phyloP scores from a whole-genome alignment of 2,113 vertebrate genomes.

The Cisticola juncidis region DNA sequence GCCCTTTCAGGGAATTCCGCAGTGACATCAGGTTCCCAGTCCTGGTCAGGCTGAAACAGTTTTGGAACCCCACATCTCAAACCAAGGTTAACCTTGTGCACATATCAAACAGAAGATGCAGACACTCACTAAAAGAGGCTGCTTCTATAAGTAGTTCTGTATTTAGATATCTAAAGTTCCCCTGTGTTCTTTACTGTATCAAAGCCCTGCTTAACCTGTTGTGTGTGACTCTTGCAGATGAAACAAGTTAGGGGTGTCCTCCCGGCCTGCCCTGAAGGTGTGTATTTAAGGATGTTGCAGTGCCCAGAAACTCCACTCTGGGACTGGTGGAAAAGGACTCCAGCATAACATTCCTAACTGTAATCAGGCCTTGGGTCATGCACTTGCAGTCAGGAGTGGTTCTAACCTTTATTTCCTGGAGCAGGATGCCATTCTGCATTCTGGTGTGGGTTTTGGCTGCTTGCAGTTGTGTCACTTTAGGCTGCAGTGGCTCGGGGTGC shows the following conservation, averaged over 20 bases:
- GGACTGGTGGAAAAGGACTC: background rate
- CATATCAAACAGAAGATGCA: background rate
- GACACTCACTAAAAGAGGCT: background rate
- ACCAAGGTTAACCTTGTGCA: background rate
- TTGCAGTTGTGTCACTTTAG: fast-evolving
- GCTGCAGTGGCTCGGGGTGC: background rate
- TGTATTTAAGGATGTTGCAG: fast-evolving
- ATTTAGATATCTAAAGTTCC: background rate
- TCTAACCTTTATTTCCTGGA: background rate
- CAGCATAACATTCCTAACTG: fast-evolving
- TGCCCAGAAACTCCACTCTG: background rate
- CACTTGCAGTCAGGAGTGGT: background rate
- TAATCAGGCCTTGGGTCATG: background rate
- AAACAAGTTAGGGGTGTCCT: background rate
- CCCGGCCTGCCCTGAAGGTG: background rate
- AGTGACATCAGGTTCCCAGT: background rate
- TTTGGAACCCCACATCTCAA: background rate
- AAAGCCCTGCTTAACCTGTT: background rate
- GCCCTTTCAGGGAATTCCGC: background rate
- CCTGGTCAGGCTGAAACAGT: background rate
- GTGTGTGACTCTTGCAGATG: background rate
- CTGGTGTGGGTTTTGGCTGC: background rate
- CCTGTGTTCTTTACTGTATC: background rate
- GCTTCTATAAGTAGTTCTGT: background rate
- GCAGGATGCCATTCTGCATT: background rate